Conservation (phyloP, 2,113 vertebrate genomes). For the Myiagra hebetior region DNA sequence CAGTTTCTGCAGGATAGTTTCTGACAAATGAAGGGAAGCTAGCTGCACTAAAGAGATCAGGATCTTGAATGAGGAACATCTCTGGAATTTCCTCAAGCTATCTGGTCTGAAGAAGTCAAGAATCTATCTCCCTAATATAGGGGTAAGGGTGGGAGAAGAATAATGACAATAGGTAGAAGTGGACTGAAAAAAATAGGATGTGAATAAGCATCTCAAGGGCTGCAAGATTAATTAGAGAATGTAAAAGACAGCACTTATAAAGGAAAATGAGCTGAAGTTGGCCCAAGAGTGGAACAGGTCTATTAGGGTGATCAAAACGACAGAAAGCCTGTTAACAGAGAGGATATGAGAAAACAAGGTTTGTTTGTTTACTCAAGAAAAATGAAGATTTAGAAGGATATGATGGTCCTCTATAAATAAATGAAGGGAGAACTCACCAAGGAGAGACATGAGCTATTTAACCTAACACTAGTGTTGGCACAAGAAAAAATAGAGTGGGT, state of each 20-base stretch:
- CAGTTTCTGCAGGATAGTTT: background rate
- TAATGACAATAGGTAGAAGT: background rate
- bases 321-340: background rate
- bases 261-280: background rate
- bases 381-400: conserved; percentile 3
- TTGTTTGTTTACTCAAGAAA: conserved; percentile 18
- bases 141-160: background rate
- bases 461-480: background rate
- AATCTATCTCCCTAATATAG: background rate
- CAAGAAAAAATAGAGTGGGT: background rate
- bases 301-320: background rate
- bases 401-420: background rate
- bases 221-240: background rate
- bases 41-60: background rate
- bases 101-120: background rate
- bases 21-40: background rate
- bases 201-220: background rate
- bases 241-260: background rate
- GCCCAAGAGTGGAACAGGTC: background rate
- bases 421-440: background rate
- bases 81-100: background rate
- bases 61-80: background rate
- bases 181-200: background rate
- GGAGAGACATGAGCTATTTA: background rate
- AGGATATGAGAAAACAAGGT: background rate